A percentile compares a stretch with the other conserved stretches of the same genome.
Evolutionary conservation across 2,888 invertebrate genomes (phyloP).

Genomic region (Drosophila bunnanda): DNA sequence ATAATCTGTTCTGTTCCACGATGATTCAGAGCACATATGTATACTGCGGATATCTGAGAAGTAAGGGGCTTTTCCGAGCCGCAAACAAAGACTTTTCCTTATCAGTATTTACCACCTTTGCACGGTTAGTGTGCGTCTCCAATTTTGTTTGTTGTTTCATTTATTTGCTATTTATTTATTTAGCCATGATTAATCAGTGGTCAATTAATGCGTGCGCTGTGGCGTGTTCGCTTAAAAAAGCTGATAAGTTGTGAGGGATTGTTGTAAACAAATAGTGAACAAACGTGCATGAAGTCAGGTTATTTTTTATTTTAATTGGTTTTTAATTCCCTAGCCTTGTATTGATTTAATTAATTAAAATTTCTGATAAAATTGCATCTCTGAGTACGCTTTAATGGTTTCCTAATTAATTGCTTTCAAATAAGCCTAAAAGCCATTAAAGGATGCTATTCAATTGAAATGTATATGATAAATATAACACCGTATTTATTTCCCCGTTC

Average conservation of each 20-base stretch:
- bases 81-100: slow-evolving; percentile 36
- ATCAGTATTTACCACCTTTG: slow-evolving; percentile 48
- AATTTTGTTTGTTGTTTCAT: slow-evolving; percentile 14
- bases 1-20: slow-evolving; percentile 14
- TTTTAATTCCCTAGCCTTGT: too few species aligned
- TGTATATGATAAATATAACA: background rate
- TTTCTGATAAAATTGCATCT: too few species aligned
- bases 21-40: slow-evolving; percentile 28
- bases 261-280: slow-evolving; percentile 4
- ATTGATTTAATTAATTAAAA: too few species aligned
- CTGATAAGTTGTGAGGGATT: slow-evolving; percentile 20
- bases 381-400: too few species aligned
- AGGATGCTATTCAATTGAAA: background rate
- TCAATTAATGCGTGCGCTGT: slow-evolving; percentile 32
- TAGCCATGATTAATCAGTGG: slow-evolving; percentile 33
- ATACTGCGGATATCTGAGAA: slow-evolving; percentile 2
- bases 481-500: slow-evolving; percentile 41
- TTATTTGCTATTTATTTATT: slow-evolving; percentile 5
- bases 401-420: too few species aligned
- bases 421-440: background rate
- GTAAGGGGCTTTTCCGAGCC: slow-evolving; percentile 17
- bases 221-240: slow-evolving; percentile 2
- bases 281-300: background rate
- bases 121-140: slow-evolving; percentile 28
- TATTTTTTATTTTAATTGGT: too few species aligned